Conservation (phyloP, 1,140 invertebrate species). For the Odontomachus brunneus region DNA sequence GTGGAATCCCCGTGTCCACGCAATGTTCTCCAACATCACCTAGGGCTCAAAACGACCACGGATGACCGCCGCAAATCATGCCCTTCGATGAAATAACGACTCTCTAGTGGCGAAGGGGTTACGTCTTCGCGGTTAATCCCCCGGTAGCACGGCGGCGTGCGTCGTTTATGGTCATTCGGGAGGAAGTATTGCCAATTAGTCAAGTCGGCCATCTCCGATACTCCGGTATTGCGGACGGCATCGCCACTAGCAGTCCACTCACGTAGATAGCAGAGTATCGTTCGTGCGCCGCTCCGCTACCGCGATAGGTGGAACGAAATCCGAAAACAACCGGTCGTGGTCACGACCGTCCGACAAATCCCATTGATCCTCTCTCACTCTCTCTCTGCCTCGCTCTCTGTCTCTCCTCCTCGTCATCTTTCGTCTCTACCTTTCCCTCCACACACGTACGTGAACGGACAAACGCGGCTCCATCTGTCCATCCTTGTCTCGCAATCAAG, state of each 20-base stretch:
- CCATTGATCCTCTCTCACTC: constrained; percentile 40
- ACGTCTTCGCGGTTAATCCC: constrained; percentile 62
- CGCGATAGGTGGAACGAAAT: constrained; percentile 61
- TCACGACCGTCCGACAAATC: constrained; percentile 55
- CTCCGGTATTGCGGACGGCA: constrained; percentile 50
- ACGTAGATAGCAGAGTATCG: constrained; percentile 35
- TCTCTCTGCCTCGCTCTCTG: constrained; percentile 34
- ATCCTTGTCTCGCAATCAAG: constrained; percentile 82
- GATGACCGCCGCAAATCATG: constrained; percentile 47
- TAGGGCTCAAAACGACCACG: not conserved
- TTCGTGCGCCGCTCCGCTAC: constrained; percentile 52
- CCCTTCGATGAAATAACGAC: constrained; percentile 52
- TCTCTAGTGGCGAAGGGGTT: constrained; percentile 42
- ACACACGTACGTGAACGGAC: constrained; percentile 15
- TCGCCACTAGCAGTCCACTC: constrained; percentile 34
- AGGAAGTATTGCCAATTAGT: constrained; percentile 80
- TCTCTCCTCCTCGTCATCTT: constrained; percentile 38
- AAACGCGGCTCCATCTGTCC: constrained; percentile 21
- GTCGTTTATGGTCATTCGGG: constrained; percentile 66
- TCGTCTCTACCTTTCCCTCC: constrained; percentile 47
- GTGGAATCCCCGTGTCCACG: not conserved
- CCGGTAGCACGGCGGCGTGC: constrained; percentile 26
- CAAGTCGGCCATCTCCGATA: constrained; percentile 69
- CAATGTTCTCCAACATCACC: constrained; percentile 3
- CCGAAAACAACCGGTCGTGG: constrained; percentile 65